phyloP scores from a whole-genome alignment of 2,888 invertebrate species.

The Drosophila aldrichi region DNA sequence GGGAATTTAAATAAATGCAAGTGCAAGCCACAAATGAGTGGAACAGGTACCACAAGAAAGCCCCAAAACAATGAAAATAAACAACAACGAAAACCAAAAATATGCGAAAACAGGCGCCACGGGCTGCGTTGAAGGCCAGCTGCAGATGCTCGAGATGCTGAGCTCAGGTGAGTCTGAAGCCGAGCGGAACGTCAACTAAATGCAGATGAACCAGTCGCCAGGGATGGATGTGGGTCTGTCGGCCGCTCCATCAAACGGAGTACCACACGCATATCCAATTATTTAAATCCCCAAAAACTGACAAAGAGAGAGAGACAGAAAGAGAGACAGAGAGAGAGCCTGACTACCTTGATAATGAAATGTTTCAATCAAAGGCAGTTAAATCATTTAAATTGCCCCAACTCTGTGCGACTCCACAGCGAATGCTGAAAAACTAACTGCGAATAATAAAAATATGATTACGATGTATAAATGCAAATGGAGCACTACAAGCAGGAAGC shows the following conservation, averaged over 20 bases:
- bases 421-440: constrained; percentile 63
- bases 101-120: constrained; percentile 32
- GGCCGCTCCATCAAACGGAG: constrained; percentile 33
- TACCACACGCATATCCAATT: constrained; percentile 83
- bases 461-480: constrained; percentile 81
- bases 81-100: not conserved
- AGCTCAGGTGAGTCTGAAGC: not conserved
- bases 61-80: not conserved
- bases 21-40: constrained; percentile 31
- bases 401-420: constrained; percentile 2
- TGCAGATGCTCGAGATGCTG: constrained; percentile 37
- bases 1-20: constrained; percentile 41
- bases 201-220: constrained; percentile 53
- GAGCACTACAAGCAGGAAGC: constrained; percentile 45
- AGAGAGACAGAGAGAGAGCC: not conserved
- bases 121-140: constrained; percentile 26
- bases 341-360: constrained; percentile 68
- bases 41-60: constrained; percentile 36
- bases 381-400: constrained; percentile 75
- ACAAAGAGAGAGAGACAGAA: not conserved
- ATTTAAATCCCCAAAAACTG: constrained; percentile 73
- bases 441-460: constrained; percentile 82
- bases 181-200: constrained; percentile 52
- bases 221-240: constrained; percentile 34
- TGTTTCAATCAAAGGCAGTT: constrained; percentile 79